These are phyloP conservation scores for Etheostoma spectabile DNA, from an alignment of 2,113 vertebrate species.

Conservation along the genomic window DNA sequence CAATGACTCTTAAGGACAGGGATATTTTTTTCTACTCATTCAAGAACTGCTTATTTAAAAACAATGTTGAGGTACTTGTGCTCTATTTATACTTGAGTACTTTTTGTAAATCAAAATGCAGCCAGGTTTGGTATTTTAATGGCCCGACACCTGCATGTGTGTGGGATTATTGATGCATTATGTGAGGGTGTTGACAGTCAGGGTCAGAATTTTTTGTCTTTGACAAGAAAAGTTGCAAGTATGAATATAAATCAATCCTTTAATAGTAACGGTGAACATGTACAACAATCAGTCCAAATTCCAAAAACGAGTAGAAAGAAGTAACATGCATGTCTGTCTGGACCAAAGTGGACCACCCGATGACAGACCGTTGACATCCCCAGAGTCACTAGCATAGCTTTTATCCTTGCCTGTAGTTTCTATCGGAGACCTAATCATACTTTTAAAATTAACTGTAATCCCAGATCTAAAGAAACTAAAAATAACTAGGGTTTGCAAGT, in stretches of 20 bases:
- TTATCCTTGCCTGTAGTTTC: background rate
- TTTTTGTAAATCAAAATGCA: background rate
- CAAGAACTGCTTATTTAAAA: background rate
- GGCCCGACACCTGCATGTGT: background rate
- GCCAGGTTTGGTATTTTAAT: background rate
- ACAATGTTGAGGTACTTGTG: background rate
- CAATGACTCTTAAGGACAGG: background rate
- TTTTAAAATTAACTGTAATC: background rate
- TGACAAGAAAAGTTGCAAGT: background rate
- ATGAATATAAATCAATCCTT: background rate
- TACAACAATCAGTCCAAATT: too few species aligned
- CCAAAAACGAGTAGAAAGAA: too few species aligned
- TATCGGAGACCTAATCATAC: background rate
- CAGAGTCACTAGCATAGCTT: background rate
- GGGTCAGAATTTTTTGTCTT: too few species aligned
- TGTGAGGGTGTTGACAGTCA: background rate
- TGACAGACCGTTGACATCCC: background rate
- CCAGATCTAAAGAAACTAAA: background rate
- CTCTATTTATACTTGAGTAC: background rate
- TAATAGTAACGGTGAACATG: too few species aligned
- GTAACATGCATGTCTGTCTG: too few species aligned
- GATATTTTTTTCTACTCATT: background rate
- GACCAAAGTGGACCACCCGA: background rate
- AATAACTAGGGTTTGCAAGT: background rate
- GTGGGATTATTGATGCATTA: background rate